Conservation (phyloP, 1,140 invertebrate species). For the Drosophila malerkotliana region DNA sequence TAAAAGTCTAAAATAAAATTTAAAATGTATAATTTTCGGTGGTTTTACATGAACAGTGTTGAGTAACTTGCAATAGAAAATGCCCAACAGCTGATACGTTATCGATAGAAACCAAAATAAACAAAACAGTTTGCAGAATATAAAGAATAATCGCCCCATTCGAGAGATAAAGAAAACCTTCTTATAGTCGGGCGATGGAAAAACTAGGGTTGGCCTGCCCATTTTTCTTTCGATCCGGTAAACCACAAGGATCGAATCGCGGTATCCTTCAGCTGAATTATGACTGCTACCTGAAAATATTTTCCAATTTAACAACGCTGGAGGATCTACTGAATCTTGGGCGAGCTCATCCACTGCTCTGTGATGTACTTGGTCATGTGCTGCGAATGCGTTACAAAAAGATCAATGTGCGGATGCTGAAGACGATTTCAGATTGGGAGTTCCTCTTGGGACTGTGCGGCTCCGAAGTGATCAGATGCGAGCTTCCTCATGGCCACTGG, state of each 20-base stretch:
- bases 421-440: constrained; percentile 48
- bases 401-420: constrained; percentile 55
- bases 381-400: constrained; percentile 26
- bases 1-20: constrained; percentile 45
- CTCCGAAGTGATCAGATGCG: constrained; percentile 45
- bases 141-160: not conserved
- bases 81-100: constrained; percentile 15
- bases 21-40: not conserved
- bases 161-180: not conserved
- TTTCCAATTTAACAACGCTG: constrained; percentile 44
- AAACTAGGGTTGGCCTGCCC: constrained; percentile 54
- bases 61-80: not conserved
- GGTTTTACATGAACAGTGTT: not conserved
- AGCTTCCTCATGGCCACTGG: constrained; percentile 58
- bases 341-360: constrained; percentile 47
- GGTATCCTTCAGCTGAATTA: constrained; percentile 64
- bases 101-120: constrained; percentile 21
- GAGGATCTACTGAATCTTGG: constrained; percentile 62
- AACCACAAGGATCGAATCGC: constrained; percentile 9
- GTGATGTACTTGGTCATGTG: constrained; percentile 27
- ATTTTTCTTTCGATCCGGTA: constrained; percentile 49
- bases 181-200: constrained; percentile 39
- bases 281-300: constrained; percentile 58
- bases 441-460: constrained; percentile 52
- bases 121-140: not conserved